These are phyloP conservation scores for Drosophila subpulchrella DNA, from an alignment of 1,140 invertebrate species.

Conservation along the genomic window DNA sequence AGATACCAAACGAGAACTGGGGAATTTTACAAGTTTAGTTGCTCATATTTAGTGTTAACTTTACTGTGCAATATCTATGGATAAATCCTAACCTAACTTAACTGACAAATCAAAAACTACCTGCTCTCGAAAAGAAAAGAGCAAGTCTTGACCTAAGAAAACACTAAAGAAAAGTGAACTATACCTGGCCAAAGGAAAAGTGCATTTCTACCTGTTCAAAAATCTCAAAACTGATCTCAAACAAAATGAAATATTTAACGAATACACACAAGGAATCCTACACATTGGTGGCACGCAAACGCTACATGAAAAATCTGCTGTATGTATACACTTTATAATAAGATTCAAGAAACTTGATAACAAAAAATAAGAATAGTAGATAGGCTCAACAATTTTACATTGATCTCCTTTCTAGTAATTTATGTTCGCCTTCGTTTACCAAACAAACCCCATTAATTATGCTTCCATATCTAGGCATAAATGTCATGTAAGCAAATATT, in stretches of 20 bases:
- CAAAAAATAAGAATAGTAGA: not conserved
- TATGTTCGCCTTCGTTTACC: conserved; percentile 4
- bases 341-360: not conserved
- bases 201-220: conserved; percentile 48
- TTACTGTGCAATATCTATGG: conserved; percentile 56
- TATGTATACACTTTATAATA: conserved; percentile 59
- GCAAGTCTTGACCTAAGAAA: conserved; percentile 62
- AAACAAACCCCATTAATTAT: conserved; percentile 17
- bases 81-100: conserved; percentile 44
- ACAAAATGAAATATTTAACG: conserved; percentile 86
- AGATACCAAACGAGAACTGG: conserved; percentile 20
- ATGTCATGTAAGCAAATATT: conserved; percentile 49
- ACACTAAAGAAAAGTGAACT: conserved; percentile 42
- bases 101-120: conserved; percentile 47
- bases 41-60: conserved; percentile 43
- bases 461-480: conserved; percentile 19
- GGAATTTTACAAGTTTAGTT: conserved; percentile 22
- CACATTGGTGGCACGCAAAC: conserved; percentile 85
- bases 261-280: conserved; percentile 85
- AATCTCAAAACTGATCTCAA: conserved; percentile 36
- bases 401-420: conserved; percentile 11
- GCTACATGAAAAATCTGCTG: conserved; percentile 86
- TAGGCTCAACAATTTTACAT: not conserved
- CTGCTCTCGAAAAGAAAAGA: conserved; percentile 24
- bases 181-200: conserved; percentile 40